Conservation (phyloP, 1,140 invertebrate genomes). For the Zaprionus ghesquierei region DNA sequence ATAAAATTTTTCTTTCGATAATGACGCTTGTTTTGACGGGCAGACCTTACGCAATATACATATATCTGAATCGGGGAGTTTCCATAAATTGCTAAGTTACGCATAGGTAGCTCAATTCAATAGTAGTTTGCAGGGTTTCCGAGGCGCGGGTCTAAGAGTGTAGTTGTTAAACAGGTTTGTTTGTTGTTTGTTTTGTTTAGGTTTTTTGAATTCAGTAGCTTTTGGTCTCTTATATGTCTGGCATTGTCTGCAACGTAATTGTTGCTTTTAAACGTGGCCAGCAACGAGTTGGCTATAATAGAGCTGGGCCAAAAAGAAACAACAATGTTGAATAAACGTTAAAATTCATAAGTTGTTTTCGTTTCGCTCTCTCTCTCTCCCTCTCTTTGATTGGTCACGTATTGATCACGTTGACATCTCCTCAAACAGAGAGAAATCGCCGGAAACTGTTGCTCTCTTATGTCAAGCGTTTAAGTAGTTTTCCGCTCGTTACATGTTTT, state of each 20-base stretch:
- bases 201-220: slow-evolving; percentile 19
- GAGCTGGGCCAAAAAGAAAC: background rate
- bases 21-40: background rate
- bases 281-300: slow-evolving; percentile 23
- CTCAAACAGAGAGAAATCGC: background rate
- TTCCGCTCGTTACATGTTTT: slow-evolving; percentile 15
- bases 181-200: slow-evolving; percentile 24
- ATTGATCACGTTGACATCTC: background rate
- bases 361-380: background rate
- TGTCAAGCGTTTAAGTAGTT: background rate
- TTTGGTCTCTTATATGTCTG: slow-evolving; percentile 21
- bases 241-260: slow-evolving; percentile 53
- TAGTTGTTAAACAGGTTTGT: slow-evolving; percentile 52
- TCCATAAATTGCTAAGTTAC: background rate
- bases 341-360: background rate
- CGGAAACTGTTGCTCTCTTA: background rate
- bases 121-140: slow-evolving; percentile 7
- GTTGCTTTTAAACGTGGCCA: slow-evolving; percentile 46
- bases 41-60: background rate
- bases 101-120: background rate
- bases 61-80: background rate
- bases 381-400: slow-evolving; percentile 7
- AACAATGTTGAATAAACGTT: background rate
- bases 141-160: slow-evolving; percentile 6
- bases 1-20: background rate